Conservation (phyloP, 2,113 vertebrate genomes). For the Lethenteron reissneri region DNA sequence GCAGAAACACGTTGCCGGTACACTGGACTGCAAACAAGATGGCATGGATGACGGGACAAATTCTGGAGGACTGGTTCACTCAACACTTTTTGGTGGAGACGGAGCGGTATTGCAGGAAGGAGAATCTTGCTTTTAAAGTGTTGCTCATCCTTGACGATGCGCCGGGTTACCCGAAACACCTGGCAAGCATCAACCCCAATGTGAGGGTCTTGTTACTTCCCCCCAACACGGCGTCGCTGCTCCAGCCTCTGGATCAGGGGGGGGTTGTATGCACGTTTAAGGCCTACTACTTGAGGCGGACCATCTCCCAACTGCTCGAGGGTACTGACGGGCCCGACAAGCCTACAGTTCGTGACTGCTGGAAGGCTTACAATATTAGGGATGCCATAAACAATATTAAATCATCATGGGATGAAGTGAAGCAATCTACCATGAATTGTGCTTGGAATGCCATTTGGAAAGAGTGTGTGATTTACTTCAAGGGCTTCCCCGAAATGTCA, state of each 20-base stretch:
- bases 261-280: not conserved
- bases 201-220: conserved; percentile 1
- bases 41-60: conserved; percentile 1
- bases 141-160: conserved; percentile 4
- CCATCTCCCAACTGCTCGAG: not conserved
- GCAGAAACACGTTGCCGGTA: not conserved
- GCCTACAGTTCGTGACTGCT: not conserved
- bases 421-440: not conserved
- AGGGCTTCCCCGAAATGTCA: not conserved
- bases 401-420: not conserved
- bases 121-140: not conserved
- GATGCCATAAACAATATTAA: not conserved
- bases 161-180: not conserved
- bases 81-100: not conserved
- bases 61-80: conserved; percentile 1
- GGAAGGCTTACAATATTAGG: conserved; percentile 3
- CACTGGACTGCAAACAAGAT: not conserved
- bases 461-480: not conserved
- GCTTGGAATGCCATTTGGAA: not conserved
- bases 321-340: not conserved
- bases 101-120: too few species aligned
- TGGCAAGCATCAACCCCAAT: not conserved
- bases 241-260: conserved; percentile 1
- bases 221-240: not conserved
- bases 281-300: not conserved